These are phyloP conservation scores for Anticlea derivata DNA, from an alignment of 2,888 invertebrate genomes.

Conservation along the genomic window DNA sequence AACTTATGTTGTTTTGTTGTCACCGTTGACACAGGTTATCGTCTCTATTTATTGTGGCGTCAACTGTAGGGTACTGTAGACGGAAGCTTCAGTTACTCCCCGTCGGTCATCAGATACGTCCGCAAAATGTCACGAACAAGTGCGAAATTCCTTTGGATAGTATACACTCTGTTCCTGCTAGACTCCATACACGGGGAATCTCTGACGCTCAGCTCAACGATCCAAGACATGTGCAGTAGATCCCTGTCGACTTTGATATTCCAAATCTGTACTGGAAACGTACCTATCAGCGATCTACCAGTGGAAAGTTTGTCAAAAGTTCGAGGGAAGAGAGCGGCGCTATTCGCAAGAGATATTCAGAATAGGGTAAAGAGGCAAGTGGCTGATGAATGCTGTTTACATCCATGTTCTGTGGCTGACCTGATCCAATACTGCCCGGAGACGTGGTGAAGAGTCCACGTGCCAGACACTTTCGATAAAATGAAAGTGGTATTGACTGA, in stretches of 20 bases:
- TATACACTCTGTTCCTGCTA: constrained; percentile 53
- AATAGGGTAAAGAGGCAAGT: constrained; percentile 56
- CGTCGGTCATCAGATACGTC: constrained; percentile 45
- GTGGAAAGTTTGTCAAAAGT: constrained; percentile 45
- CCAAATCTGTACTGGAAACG: constrained; percentile 56
- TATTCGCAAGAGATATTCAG: constrained; percentile 45
- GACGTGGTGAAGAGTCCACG: constrained; percentile 56
- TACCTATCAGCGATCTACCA: constrained; percentile 50
- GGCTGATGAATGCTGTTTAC: constrained; percentile 63
- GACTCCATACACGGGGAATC: constrained; percentile 49
- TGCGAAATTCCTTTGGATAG: constrained; percentile 47
- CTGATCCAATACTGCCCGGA: constrained; percentile 71
- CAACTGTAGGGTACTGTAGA: constrained; percentile 56
- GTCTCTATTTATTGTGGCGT: constrained; percentile 70
- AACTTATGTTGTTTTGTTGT: constrained; percentile 71
- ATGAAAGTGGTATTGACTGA: constrained; percentile 33
- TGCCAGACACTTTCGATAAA: constrained; percentile 17
- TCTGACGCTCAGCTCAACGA: constrained; percentile 51
- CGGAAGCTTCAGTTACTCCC: constrained; percentile 68
- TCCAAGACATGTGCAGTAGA: constrained; percentile 59
- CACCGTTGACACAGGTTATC: constrained; percentile 79
- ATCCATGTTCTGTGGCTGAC: constrained; percentile 61
- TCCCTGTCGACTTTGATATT: constrained; percentile 53
- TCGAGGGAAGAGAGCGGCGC: constrained; percentile 57
- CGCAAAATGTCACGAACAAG: constrained; percentile 54